Conservation (phyloP, 1,140 invertebrate species). For the Pseudomyrmex dendroicus region DNA sequence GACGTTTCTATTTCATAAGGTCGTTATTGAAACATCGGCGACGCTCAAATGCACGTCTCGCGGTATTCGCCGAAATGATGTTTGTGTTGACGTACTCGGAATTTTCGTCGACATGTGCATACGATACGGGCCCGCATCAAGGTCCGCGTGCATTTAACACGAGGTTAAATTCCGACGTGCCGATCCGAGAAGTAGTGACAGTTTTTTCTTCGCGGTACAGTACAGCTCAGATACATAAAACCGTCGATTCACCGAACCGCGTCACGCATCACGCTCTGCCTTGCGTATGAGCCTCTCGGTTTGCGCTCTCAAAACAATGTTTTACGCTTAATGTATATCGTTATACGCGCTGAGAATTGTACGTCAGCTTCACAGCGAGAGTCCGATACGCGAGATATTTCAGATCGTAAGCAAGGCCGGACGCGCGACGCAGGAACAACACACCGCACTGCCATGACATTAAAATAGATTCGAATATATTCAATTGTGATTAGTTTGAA, state of each 20-base stretch:
- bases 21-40: slow-evolving; percentile 18
- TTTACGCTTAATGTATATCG: slow-evolving; percentile 58
- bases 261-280: not conserved
- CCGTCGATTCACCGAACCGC: slow-evolving; percentile 22
- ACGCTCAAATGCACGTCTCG: not conserved
- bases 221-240: slow-evolving; percentile 25
- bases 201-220: slow-evolving; percentile 18
- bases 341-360: not conserved
- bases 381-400: slow-evolving; percentile 14
- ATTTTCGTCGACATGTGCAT: slow-evolving; percentile 14
- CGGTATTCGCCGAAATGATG: slow-evolving; percentile 29
- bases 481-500: not conserved
- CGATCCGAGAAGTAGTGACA: slow-evolving; percentile 12
- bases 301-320: slow-evolving; percentile 53
- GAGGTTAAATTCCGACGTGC: slow-evolving; percentile 6
- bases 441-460: not conserved
- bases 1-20: not conserved
- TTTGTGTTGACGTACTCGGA: slow-evolving; percentile 15
- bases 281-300: not conserved
- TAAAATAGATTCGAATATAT: not conserved
- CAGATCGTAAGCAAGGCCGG: not conserved
- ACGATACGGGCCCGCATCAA: not conserved
- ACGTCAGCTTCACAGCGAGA: not conserved
- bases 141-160: slow-evolving; percentile 5
- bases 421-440: not conserved